Evolutionary conservation across 2,113 vertebrate genomes (phyloP).

Genomic region (Onychorhynchus coronatus): DNA sequence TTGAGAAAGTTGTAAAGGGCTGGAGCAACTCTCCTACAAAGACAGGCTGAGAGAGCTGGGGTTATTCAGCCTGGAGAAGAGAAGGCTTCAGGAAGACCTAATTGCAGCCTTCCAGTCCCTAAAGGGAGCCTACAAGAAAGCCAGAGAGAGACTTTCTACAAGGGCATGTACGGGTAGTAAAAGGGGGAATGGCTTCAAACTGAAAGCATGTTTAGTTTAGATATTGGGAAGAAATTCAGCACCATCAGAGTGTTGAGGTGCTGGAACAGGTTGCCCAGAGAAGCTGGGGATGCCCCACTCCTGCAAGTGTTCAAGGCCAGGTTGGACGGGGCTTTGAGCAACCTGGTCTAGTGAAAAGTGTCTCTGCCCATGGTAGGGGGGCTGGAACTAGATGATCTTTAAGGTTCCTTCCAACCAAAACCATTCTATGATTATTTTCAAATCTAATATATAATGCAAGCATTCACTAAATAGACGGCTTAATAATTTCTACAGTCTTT

Average conservation of each 20-base stretch:
- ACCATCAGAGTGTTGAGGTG: no score
- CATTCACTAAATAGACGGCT: not conserved
- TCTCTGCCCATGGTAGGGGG: no score
- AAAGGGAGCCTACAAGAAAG: not conserved
- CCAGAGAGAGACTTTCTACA: not conserved
- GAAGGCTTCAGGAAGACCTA: not conserved
- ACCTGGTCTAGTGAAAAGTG: not conserved
- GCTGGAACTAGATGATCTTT: not conserved
- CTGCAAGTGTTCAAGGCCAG: not conserved
- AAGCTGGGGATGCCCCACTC: not conserved
- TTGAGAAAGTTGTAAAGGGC: not conserved
- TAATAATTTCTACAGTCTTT: not conserved
- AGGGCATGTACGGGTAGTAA: not conserved
- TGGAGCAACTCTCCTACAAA: not conserved
- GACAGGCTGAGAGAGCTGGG: not conserved
- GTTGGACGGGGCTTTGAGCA: not conserved
- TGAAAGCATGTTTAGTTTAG: not conserved
- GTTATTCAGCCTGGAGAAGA: not conserved
- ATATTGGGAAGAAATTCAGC: not conserved
- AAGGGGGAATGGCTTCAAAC: not conserved
- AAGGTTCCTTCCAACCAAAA: not conserved
- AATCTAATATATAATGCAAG: not conserved
- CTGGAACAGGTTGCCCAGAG: not conserved
- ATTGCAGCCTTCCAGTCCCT: not conserved
- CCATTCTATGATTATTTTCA: not conserved